Conservation (phyloP, 2,113 vertebrate genomes). For the Muntiacus muntjak region DNA sequence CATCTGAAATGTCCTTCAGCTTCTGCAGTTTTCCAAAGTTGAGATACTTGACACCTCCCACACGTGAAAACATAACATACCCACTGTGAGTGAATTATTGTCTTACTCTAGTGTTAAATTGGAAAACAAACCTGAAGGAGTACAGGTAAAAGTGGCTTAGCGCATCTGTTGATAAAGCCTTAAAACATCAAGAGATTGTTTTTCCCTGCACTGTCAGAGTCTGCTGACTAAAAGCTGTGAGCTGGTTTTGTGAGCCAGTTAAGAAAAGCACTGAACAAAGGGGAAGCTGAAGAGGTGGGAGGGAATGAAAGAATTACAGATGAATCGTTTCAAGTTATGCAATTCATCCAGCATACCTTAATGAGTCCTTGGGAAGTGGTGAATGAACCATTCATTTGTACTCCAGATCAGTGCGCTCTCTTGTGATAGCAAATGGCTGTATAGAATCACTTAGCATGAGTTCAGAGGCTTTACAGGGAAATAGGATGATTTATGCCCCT, state of each 20-base stretch:
- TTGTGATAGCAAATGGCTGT: background rate
- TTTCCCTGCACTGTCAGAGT: background rate
- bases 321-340: background rate
- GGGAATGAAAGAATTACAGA: constrained; percentile 19
- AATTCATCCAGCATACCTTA: background rate
- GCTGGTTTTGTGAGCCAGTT: background rate
- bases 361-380: background rate
- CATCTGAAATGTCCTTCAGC: background rate
- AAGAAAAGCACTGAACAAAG: constrained; percentile 28
- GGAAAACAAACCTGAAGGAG: background rate
- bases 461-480: background rate
- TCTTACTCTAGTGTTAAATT: background rate
- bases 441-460: background rate
- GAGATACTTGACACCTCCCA: background rate
- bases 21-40: background rate
- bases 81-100: background rate
- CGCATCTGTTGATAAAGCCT: background rate
- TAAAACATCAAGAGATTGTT: background rate
- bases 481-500: background rate
- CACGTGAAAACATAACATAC: background rate
- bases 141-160: background rate
- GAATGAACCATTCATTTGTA: background rate
- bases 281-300: constrained; percentile 17
- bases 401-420: background rate
- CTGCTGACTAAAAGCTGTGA: background rate